A percentile compares a stretch with the other conserved stretches of the same genome.
phyloP scores from a whole-genome alignment of 2,113 vertebrate species.

The Rhinoptilus africanus region DNA sequence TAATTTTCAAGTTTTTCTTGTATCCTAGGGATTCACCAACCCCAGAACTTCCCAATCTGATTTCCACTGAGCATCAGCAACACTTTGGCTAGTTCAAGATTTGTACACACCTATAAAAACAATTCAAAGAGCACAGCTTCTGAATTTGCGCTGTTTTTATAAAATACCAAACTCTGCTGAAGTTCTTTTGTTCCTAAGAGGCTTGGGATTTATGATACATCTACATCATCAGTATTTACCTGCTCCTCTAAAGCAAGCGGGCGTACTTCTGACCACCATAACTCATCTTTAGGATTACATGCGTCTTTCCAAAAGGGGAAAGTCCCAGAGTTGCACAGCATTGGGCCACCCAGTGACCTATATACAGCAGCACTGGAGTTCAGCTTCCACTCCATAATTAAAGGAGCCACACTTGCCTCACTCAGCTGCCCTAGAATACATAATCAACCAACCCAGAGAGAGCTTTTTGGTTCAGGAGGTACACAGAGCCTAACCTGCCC shows the following conservation, averaged over 20 bases:
- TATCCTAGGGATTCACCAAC: background rate
- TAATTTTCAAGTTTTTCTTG: background rate
- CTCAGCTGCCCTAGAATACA: background rate
- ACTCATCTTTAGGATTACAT: background rate
- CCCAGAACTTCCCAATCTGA: background rate
- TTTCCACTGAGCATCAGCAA: background rate
- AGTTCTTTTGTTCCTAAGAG: background rate
- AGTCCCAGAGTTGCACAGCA: background rate
- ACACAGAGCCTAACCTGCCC: background rate
- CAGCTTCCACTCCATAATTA: background rate
- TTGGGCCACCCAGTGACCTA: constrained; percentile 59
- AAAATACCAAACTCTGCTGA: fast-evolving
- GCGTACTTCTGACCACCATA: background rate
- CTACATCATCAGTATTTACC: background rate
- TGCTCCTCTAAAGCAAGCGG: background rate
- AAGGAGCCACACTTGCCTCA: background rate
- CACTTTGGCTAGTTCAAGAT: fast-evolving
- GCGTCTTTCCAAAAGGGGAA: background rate
- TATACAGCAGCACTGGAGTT: background rate
- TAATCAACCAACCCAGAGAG: background rate
- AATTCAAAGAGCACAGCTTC: fast-evolving
- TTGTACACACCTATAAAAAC: background rate
- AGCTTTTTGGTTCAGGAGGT: background rate
- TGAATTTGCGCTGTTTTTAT: background rate
- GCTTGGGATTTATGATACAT: background rate